phyloP scores from a whole-genome alignment of 2,888 invertebrate species.

The Myopa testacea region DNA sequence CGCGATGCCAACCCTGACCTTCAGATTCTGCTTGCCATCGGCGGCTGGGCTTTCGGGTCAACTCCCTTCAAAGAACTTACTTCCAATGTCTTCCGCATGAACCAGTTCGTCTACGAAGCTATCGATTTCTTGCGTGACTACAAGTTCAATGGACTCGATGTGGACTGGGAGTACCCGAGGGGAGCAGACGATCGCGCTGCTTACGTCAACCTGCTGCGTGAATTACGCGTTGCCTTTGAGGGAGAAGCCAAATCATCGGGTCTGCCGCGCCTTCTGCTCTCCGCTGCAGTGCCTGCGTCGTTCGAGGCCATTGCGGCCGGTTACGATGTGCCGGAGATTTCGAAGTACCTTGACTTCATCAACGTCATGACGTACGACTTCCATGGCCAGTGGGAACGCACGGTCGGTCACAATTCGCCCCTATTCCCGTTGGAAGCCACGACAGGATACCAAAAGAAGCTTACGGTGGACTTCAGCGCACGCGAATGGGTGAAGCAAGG shows the following conservation, averaged over 20 bases:
- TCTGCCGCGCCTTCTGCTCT: conserved; percentile 81
- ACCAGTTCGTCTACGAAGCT: conserved; percentile 94
- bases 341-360: conserved; percentile 92
- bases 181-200: conserved; percentile 88
- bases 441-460: conserved; percentile 90
- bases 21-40: conserved; percentile 88
- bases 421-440: conserved; percentile 89
- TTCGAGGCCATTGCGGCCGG: conserved; percentile 95
- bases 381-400: conserved; percentile 94
- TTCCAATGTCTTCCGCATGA: conserved; percentile 91
- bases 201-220: conserved; percentile 84
- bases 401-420: conserved; percentile 93
- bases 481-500: conserved; percentile 94
- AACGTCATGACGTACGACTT: conserved; percentile 97
- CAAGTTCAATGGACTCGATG: conserved; percentile 92
- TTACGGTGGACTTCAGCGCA: conserved; percentile 91
- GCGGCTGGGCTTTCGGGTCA: conserved; percentile 97
- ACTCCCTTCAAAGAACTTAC: conserved; percentile 94
- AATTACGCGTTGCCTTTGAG: conserved; percentile 90
- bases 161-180: conserved; percentile 95
- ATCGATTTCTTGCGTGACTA: conserved; percentile 92
- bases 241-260: conserved; percentile 91
- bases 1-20: conserved; percentile 90
- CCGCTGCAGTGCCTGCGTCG: conserved; percentile 92
- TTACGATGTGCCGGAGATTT: conserved; percentile 93